A percentile compares a stretch with the other conserved stretches of the same genome.
phyloP scores from a whole-genome alignment of 2,888 invertebrate species.

The Drosophila parthenogenetica region DNA sequence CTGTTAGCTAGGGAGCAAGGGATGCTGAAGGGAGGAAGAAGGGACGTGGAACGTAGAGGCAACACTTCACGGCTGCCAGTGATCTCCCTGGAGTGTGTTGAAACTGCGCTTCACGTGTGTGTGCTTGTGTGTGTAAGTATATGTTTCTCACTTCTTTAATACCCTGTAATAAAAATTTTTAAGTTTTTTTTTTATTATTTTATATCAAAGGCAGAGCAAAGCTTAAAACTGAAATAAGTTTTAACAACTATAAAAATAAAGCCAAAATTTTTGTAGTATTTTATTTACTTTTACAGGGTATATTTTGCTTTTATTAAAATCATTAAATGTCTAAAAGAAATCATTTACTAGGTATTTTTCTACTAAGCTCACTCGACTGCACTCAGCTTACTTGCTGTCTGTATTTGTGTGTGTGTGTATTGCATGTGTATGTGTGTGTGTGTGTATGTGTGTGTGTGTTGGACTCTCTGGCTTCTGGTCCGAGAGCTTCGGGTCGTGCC shows the following conservation, averaged over 20 bases:
- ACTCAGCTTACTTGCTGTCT: not conserved
- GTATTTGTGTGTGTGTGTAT: slow-evolving; percentile 9
- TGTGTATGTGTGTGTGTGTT: slow-evolving; percentile 27
- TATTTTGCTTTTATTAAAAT: no score
- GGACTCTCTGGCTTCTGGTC: slow-evolving; percentile 33
- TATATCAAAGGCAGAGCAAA: no score
- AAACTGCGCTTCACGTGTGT: slow-evolving; percentile 56
- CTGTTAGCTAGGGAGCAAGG: no score
- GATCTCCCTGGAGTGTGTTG: slow-evolving; percentile 78
- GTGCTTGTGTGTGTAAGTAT: not conserved
- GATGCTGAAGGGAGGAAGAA: not conserved
- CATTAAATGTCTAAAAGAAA: no score
- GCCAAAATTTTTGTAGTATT: no score
- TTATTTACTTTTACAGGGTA: no score
- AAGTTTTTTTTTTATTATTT: no score
- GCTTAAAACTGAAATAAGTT: no score
- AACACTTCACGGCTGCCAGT: slow-evolving; percentile 72
- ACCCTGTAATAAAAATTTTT: not conserved
- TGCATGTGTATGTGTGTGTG: slow-evolving; percentile 21
- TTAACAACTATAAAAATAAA: no score
- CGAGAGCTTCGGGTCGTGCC: slow-evolving; percentile 39
- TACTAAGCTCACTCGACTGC: slow-evolving; percentile 2
- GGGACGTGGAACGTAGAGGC: slow-evolving; percentile 10
- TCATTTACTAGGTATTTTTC: not conserved
- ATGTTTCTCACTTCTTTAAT: slow-evolving; percentile 1